Evolutionary conservation across 2,797 vertebrate genomes (phyloP).

Genomic region (Sebastes itinus): DNA sequence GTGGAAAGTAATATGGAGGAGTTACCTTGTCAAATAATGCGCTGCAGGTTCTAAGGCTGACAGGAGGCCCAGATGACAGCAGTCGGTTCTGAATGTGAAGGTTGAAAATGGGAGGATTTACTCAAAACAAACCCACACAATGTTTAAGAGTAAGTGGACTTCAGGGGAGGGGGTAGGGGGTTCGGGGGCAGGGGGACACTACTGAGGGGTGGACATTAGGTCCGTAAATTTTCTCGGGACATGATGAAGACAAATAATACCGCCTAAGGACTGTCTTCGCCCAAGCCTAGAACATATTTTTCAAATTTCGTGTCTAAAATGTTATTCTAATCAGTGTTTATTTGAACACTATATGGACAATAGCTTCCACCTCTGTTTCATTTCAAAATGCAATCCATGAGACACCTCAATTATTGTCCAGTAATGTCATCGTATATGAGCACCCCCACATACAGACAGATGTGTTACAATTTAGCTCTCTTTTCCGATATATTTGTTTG

Average conservation of each 20-base stretch:
- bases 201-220: conserved; percentile 43
- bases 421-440: neutral
- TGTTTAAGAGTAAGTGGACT: conserved; percentile 67
- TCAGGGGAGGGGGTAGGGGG: neutral
- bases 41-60: conserved; percentile 90
- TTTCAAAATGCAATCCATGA: neutral
- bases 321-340: neutral
- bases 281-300: neutral
- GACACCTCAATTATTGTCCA: neutral
- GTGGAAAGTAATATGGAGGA: conserved; percentile 77
- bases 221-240: conserved; percentile 23
- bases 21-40: conserved; percentile 88
- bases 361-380: neutral
- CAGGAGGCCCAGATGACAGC: conserved; percentile 87
- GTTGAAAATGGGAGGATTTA: conserved; percentile 83
- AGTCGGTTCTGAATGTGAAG: conserved; percentile 87
- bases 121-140: conserved; percentile 80
- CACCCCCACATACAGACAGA: neutral
- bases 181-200: conserved; percentile 25
- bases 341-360: neutral
- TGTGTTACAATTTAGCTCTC: neutral
- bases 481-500: neutral
- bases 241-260: conserved; percentile 11
- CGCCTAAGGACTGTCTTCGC: conserved; percentile 5
- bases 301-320: neutral